Percentiles rank a stretch among this genome's conserved stretches.
These are phyloP conservation scores for Frieseomelitta varia DNA, from an alignment of 1,140 invertebrate genomes.

Conservation along the genomic window DNA sequence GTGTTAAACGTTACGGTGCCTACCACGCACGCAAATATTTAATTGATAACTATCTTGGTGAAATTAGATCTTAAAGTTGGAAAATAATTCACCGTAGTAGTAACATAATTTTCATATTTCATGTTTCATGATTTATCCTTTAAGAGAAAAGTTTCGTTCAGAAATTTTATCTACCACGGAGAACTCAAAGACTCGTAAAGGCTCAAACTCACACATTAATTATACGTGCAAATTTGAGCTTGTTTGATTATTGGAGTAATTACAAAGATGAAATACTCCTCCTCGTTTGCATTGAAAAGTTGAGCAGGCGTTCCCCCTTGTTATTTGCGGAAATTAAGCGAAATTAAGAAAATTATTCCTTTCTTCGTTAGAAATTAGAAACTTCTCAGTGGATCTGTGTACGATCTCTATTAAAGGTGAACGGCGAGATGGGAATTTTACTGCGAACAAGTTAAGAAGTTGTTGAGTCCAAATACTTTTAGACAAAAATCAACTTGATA, in stretches of 20 bases:
- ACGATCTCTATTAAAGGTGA: no score
- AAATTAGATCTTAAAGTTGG: neutral
- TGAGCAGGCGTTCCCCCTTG: neutral
- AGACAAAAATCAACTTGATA: neutral
- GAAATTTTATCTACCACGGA: no score
- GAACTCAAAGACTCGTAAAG: neutral
- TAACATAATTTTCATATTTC: neutral
- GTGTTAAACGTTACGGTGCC: neutral
- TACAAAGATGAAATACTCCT: neutral
- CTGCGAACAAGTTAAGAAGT: no score
- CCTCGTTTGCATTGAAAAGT: conserved; percentile 13
- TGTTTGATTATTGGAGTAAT: conserved; percentile 10
- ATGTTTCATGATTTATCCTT: neutral
- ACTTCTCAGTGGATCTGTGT: neutral
- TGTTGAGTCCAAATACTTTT: no score
- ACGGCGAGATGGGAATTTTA: neutral
- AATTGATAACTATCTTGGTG: neutral
- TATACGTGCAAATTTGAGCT: conserved; percentile 25
- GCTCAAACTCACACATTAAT: conserved; percentile 26
- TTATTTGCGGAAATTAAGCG: no score
- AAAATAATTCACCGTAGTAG: neutral
- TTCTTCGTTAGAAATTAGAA: neutral
- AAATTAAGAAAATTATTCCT: neutral
- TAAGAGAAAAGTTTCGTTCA: neutral
- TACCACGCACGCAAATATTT: neutral